These are phyloP conservation scores for Melinopterus prodromus DNA, from an alignment of 2,888 invertebrate species.

Conservation along the genomic window DNA sequence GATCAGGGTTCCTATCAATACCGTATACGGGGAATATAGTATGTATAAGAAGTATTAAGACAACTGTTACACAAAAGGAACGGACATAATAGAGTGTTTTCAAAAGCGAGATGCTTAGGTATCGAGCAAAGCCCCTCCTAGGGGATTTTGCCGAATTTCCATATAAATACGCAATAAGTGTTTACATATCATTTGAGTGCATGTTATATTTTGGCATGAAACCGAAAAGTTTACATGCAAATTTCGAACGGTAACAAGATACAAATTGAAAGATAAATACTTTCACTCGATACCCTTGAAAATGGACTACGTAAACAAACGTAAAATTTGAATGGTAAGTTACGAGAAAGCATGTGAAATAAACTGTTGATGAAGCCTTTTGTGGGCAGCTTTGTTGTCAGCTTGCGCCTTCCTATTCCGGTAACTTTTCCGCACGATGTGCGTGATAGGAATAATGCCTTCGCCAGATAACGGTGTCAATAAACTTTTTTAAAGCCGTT, in stretches of 20 bases:
- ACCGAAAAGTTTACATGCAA: not conserved
- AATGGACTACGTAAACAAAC: too few species aligned
- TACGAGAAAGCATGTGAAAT: too few species aligned
- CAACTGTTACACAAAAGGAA: not conserved
- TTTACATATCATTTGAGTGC: not conserved
- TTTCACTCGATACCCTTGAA: not conserved
- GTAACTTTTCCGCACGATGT: too few species aligned
- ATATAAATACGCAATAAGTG: slow-evolving; percentile 4
- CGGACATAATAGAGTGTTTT: not conserved
- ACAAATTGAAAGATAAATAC: not conserved
- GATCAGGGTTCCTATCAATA: not conserved
- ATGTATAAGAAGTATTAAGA: not conserved
- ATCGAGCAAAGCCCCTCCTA: not conserved
- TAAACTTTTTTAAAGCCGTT: too few species aligned
- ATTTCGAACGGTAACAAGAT: not conserved
- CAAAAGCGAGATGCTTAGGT: not conserved
- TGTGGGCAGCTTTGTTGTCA: too few species aligned
- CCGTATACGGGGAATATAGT: not conserved
- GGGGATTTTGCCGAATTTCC: not conserved
- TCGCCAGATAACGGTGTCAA: too few species aligned
- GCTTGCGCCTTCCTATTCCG: too few species aligned
- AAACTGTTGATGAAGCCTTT: too few species aligned
- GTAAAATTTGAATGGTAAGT: too few species aligned
- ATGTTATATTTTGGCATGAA: not conserved
- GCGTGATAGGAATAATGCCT: too few species aligned